These are phyloP conservation scores for Eupelmus urozonus DNA, from an alignment of 2,888 invertebrate genomes.

Conservation along the genomic window DNA sequence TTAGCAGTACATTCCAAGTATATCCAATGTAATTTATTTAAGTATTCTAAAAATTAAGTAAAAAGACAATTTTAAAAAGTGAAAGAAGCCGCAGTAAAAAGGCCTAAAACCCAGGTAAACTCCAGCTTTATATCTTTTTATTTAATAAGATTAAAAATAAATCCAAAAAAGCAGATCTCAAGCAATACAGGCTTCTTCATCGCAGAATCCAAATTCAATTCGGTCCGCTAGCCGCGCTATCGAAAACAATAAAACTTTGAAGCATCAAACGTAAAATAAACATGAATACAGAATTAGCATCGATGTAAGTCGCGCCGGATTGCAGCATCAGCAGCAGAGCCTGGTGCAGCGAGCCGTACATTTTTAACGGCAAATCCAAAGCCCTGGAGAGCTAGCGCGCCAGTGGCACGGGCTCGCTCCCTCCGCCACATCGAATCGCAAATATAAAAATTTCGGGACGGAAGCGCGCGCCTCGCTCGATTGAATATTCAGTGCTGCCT, in stretches of 20 bases:
- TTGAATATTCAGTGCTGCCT: slow-evolving; percentile 40
- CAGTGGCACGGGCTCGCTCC: not conserved
- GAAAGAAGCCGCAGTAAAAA: too few relatives aligned
- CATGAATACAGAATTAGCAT: slow-evolving; percentile 51
- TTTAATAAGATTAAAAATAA: too few relatives aligned
- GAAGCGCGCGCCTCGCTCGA: slow-evolving; percentile 20
- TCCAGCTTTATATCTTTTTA: too few relatives aligned
- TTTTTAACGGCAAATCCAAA: slow-evolving; percentile 35
- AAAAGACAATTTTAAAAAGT: too few relatives aligned
- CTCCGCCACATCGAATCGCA: slow-evolving; percentile 17
- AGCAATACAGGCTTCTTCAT: too few relatives aligned
- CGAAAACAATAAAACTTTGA: slow-evolving; percentile 49
- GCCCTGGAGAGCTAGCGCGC: not conserved
- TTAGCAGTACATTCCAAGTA: too few relatives aligned
- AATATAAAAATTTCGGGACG: slow-evolving; percentile 35
- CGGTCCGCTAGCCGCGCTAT: slow-evolving; percentile 26
- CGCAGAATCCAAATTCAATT: too few relatives aligned
- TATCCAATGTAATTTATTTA: too few relatives aligned
- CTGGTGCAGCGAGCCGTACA: slow-evolving; percentile 39
- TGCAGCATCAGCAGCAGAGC: not conserved
- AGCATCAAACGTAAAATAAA: slow-evolving; percentile 40
- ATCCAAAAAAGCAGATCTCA: too few relatives aligned
- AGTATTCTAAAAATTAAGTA: too few relatives aligned
- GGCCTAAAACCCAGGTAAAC: too few relatives aligned
- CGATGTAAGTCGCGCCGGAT: slow-evolving; percentile 16